Conservation (phyloP, 2,888 invertebrate genomes). For the Pyralis farinalis region DNA sequence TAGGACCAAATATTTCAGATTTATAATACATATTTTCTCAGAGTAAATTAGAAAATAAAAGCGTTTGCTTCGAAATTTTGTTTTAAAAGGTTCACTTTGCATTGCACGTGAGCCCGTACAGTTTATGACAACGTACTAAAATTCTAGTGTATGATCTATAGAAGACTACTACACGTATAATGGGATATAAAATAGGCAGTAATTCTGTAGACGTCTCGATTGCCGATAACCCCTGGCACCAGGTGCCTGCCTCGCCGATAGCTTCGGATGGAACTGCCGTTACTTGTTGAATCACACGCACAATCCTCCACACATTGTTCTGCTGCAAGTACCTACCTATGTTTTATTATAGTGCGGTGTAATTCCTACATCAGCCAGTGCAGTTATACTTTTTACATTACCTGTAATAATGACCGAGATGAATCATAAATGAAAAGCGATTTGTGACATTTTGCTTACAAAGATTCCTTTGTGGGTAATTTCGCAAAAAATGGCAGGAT, state of each 20-base stretch:
- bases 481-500: constrained; percentile 71
- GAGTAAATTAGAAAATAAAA: too few relatives aligned
- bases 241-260: constrained; percentile 50
- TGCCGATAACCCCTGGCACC: constrained; percentile 67
- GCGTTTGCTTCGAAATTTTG: too few relatives aligned
- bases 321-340: constrained; percentile 22
- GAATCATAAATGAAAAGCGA: constrained; percentile 28
- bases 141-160: constrained; percentile 12
- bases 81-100: too few relatives aligned
- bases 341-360: constrained; percentile 27
- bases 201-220: constrained; percentile 50
- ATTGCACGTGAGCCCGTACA: background rate
- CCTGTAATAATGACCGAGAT: constrained; percentile 3
- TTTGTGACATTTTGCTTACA: constrained; percentile 42
- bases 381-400: background rate
- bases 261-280: constrained; percentile 66
- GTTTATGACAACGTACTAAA: background rate
- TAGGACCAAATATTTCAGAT: too few relatives aligned
- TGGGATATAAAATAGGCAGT: constrained; percentile 15
- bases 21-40: too few relatives aligned
- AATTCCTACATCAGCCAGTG: constrained; percentile 9
- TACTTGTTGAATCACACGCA: constrained; percentile 66
- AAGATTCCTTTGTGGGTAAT: constrained; percentile 61
- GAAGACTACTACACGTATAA: constrained; percentile 12
- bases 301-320: constrained; percentile 49